These are phyloP conservation scores for Rhadina sibilatrix DNA, from an alignment of 2,113 vertebrate species.

Conservation along the genomic window DNA sequence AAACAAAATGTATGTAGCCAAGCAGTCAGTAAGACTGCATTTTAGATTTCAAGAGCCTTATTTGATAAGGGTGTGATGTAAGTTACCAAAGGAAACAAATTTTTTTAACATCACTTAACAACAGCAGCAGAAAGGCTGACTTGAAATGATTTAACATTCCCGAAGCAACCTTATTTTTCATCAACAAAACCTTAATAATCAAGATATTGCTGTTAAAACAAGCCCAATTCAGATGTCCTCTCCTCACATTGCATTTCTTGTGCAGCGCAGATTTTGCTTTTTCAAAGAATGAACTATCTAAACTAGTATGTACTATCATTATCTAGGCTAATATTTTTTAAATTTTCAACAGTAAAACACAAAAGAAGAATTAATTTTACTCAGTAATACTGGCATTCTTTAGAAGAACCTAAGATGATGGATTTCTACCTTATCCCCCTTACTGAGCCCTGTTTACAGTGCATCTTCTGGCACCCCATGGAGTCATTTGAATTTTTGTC, in stretches of 20 bases:
- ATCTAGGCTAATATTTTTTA: background rate
- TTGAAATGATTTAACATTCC: background rate
- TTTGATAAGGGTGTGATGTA: background rate
- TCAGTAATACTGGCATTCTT: constrained; percentile 37
- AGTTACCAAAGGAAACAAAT: background rate
- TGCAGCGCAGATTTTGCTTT: constrained; percentile 18
- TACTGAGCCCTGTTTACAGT: constrained; percentile 77
- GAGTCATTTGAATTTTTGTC: constrained; percentile 86
- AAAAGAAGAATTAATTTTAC: constrained; percentile 38
- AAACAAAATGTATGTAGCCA: background rate
- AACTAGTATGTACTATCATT: background rate
- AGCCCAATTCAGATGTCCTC: background rate
- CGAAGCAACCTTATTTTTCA: background rate
- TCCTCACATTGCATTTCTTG: background rate
- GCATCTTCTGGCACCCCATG: constrained; percentile 80
- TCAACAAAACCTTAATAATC: background rate
- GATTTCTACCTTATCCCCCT: constrained; percentile 66
- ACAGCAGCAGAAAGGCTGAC: background rate
- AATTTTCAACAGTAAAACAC: background rate
- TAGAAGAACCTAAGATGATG: constrained; percentile 36
- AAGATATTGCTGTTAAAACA: background rate
- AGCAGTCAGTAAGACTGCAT: background rate
- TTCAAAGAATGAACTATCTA: background rate
- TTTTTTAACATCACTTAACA: background rate
- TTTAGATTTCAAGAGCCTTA: background rate